Conservation (phyloP, 2,888 invertebrate genomes). For the Nomada hirtipes region DNA sequence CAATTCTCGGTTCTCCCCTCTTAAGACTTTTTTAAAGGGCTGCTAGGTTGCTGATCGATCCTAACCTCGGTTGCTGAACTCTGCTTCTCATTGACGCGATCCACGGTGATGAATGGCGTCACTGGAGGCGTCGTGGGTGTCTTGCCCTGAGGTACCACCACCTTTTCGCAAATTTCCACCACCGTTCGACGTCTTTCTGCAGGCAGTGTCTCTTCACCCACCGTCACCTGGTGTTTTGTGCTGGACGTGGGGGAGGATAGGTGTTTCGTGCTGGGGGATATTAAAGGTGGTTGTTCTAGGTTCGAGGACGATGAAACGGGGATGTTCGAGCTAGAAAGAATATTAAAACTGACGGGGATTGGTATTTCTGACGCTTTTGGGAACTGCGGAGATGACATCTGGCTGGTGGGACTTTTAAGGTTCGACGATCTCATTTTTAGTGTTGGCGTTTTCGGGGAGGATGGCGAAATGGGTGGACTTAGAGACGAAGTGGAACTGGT, state of each 20-base stretch:
- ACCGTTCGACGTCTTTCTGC: constrained; percentile 77
- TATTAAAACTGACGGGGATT: constrained; percentile 56
- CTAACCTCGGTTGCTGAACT: constrained; percentile 74
- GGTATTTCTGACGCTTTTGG: constrained; percentile 71
- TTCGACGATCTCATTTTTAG: constrained; percentile 59
- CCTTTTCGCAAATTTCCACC: constrained; percentile 82
- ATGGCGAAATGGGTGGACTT: constrained; percentile 63
- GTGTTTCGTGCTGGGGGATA: constrained; percentile 41
- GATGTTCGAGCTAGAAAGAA: constrained; percentile 23
- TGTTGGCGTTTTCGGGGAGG: constrained; percentile 60
- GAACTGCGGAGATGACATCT: constrained; percentile 39
- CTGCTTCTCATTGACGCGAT: constrained; percentile 74
- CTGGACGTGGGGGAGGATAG: constrained; percentile 37
- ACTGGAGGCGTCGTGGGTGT: constrained; percentile 70
- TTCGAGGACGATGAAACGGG: constrained; percentile 27
- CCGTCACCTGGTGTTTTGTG: constrained; percentile 64
- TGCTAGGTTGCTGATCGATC: constrained; percentile 71
- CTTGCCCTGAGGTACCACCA: constrained; percentile 77
- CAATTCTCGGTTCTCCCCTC: not conserved
- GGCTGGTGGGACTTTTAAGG: constrained; percentile 58
- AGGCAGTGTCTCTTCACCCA: constrained; percentile 64
- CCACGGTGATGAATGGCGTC: constrained; percentile 80
- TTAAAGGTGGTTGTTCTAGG: constrained; percentile 34
- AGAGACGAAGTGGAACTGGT: constrained; percentile 60
- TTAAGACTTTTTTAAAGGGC: constrained; percentile 69